Conservation (phyloP, 1,140 invertebrate species). For the Bombyx mori region DNA sequence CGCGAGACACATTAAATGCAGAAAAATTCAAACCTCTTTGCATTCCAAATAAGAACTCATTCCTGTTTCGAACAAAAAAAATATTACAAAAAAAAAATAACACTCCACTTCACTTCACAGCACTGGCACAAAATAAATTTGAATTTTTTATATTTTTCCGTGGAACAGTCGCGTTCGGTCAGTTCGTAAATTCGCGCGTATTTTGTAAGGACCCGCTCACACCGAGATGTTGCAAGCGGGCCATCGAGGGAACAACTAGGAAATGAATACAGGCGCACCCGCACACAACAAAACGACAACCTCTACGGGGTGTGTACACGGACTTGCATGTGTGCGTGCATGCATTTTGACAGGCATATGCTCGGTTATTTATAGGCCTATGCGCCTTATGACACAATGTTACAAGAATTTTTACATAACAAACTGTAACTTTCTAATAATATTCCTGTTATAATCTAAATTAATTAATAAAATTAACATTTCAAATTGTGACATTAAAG, state of each 20-base stretch:
- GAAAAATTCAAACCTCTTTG: conserved; percentile 18
- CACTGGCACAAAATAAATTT: conserved; percentile 26
- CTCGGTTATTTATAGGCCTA: conserved; percentile 17
- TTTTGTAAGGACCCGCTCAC: conserved; percentile 61
- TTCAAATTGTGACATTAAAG: background rate
- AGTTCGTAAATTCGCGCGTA: conserved; percentile 44
- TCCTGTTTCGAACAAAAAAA: conserved; percentile 9
- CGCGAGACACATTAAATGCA: conserved; percentile 7
- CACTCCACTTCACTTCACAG: conserved; percentile 19
- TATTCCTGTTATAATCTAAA: no score
- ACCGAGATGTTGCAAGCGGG: conserved; percentile 63
- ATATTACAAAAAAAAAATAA: conserved; percentile 1
- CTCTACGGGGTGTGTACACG: conserved; percentile 26
- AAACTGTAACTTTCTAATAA: background rate
- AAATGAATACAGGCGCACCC: conserved; percentile 45
- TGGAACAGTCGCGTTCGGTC: conserved; percentile 1
- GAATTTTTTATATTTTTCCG: conserved; percentile 17
- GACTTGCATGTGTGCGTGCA: conserved; percentile 34
- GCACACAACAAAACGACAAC: conserved; percentile 40
- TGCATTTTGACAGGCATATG: conserved; percentile 51
- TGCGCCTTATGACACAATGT: conserved; percentile 1
- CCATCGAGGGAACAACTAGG: conserved; percentile 62
- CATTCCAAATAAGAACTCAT: conserved; percentile 15
- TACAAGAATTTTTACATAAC: background rate
- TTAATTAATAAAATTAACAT: background rate